Percentiles rank a stretch among this genome's conserved stretches.
Conservation (phyloP, 2,888 invertebrate species). For the Nomada goodeniana region DNA sequence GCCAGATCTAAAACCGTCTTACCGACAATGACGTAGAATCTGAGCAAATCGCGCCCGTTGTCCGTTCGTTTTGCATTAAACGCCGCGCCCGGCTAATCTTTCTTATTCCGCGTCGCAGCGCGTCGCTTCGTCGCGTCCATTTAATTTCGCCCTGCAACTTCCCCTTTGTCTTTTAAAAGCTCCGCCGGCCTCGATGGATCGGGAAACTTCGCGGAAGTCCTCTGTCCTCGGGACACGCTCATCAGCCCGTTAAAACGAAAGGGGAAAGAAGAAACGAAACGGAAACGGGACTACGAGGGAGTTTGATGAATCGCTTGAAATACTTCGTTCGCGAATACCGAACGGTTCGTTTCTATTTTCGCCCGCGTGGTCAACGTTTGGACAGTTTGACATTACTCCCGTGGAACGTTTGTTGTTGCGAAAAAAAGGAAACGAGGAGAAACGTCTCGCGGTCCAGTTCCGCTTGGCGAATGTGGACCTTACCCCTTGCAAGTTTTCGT, state of each 20-base stretch:
- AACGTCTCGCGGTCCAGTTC: neutral
- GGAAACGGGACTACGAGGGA: neutral
- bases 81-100: conserved; percentile 48
- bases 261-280: neutral
- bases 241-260: neutral
- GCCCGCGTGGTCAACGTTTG: neutral
- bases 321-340: neutral
- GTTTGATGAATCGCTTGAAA: conserved; percentile 26
- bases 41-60: conserved; percentile 73
- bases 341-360: conserved; percentile 10
- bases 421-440: neutral
- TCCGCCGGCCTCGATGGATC: neutral
- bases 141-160: conserved; percentile 34
- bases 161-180: conserved; percentile 32
- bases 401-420: neutral
- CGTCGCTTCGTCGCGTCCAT: conserved; percentile 43
- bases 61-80: conserved; percentile 59
- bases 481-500: neutral
- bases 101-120: conserved; percentile 43
- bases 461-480: neutral
- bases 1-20: conserved; percentile 82
- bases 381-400: neutral
- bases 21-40: conserved; percentile 82
- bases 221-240: neutral
- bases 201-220: conserved; percentile 1